Conservation (phyloP, 2,113 vertebrate genomes). For the Psammodynastes pulverulentus region DNA sequence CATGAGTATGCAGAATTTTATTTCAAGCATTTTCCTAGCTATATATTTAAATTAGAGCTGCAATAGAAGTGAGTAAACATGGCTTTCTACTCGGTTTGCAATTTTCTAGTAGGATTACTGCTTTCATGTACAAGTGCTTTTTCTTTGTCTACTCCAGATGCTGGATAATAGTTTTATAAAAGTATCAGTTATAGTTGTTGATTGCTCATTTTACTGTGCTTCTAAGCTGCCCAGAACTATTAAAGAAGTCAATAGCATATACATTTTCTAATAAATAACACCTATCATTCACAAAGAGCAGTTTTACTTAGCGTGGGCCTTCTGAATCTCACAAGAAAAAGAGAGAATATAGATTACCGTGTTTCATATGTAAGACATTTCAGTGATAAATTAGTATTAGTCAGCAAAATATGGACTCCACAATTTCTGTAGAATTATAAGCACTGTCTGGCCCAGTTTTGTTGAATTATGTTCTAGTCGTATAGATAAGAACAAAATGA, state of each 20-base stretch:
- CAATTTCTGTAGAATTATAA: neutral
- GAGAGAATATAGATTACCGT: neutral
- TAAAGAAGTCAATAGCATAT: neutral
- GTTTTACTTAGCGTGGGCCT: neutral
- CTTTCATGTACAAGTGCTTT: constrained; percentile 39
- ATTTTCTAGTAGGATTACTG: constrained; percentile 16
- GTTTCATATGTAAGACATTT: neutral
- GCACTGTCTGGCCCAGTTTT: neutral
- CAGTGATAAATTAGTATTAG: neutral
- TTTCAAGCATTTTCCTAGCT: constrained; percentile 39
- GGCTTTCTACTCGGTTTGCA: neutral
- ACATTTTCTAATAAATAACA: neutral
- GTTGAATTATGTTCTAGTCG: neutral
- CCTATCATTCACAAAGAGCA: neutral
- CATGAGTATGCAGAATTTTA: constrained; percentile 18
- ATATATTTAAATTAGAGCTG: constrained; percentile 3
- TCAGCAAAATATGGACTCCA: neutral
- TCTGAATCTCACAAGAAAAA: neutral
- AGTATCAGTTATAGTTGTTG: neutral
- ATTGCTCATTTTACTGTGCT: neutral
- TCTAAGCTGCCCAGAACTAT: neutral
- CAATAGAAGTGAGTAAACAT: neutral
- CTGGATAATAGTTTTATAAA: neutral
- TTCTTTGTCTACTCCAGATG: neutral
- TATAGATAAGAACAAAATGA: neutral